A percentile compares a stretch with the other conserved stretches of the same genome.
phyloP scores from a whole-genome alignment of 2,113 vertebrate genomes.

The Setophaga kirtlandii region DNA sequence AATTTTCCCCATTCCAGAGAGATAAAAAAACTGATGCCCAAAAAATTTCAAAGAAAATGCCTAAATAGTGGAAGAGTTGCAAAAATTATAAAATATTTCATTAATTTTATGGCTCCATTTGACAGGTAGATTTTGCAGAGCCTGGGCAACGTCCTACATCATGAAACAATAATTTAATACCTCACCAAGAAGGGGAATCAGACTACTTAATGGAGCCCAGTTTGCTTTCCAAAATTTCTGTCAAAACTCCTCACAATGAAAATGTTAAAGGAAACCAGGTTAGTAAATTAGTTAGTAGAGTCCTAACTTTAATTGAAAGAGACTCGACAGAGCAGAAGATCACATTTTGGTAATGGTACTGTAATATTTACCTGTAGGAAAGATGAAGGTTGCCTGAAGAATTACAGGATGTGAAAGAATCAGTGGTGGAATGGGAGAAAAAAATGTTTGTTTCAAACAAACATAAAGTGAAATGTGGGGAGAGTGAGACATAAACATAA shows the following conservation, averaged over 20 bases:
- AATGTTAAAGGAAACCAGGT: background rate
- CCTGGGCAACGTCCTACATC: background rate
- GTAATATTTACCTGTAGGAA: background rate
- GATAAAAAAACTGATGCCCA: background rate
- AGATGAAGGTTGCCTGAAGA: background rate
- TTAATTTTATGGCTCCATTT: background rate
- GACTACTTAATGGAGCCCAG: rapidly evolving
- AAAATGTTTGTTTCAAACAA: background rate
- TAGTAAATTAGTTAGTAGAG: background rate
- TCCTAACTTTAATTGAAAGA: background rate
- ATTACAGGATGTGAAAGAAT: background rate
- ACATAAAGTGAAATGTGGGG: background rate
- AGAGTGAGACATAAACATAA: background rate
- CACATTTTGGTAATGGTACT: background rate
- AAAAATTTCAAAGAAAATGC: background rate
- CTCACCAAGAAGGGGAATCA: background rate
- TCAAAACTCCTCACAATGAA: background rate
- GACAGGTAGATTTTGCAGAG: background rate
- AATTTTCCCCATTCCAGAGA: background rate
- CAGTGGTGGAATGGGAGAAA: background rate
- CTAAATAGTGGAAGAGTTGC: background rate
- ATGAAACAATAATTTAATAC: background rate
- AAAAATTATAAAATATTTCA: background rate
- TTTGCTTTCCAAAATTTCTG: background rate
- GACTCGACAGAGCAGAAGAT: background rate